A percentile compares a stretch with the other conserved stretches of the same genome.
Evolutionary conservation across 2,888 invertebrate genomes (phyloP).

Genomic region (Diplolepis rosae): DNA sequence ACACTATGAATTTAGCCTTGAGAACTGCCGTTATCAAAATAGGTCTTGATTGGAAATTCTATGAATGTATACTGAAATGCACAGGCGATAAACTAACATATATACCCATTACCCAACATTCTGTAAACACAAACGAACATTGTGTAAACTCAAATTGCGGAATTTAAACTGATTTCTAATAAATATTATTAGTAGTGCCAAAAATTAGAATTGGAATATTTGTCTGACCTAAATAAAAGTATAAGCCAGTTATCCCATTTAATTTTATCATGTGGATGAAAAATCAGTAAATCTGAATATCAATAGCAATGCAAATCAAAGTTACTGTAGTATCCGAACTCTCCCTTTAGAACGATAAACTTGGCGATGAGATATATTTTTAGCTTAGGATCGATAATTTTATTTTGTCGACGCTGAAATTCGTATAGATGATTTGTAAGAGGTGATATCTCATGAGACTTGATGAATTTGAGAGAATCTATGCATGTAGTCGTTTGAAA

Average conservation of each 20-base stretch:
- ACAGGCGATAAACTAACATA: not conserved
- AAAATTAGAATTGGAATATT: too few relatives aligned
- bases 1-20: too few relatives aligned
- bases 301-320: slow-evolving; percentile 7
- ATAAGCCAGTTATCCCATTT: not conserved
- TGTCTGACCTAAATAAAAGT: not conserved
- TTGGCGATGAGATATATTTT: not conserved
- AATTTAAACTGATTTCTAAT: too few relatives aligned
- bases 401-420: slow-evolving; percentile 12
- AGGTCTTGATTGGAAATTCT: slow-evolving; percentile 4
- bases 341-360: slow-evolving; percentile 18
- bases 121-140: not conserved
- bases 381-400: slow-evolving; percentile 20
- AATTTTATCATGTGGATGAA: not conserved
- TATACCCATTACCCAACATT: too few relatives aligned
- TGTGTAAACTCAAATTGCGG: too few relatives aligned
- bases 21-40: too few relatives aligned
- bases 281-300: slow-evolving; percentile 20
- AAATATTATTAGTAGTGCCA: too few relatives aligned
- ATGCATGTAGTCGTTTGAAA: too few relatives aligned
- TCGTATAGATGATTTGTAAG: slow-evolving; percentile 17
- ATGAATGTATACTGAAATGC: slow-evolving; percentile 10
- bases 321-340: slow-evolving; percentile 6
- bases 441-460: slow-evolving; percentile 3
- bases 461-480: not conserved